Evolutionary conservation across 2,113 vertebrate genomes (phyloP), one percentile per base, ranked within the genome.

Genomic region (Atherinomorus stipes): DNA sequence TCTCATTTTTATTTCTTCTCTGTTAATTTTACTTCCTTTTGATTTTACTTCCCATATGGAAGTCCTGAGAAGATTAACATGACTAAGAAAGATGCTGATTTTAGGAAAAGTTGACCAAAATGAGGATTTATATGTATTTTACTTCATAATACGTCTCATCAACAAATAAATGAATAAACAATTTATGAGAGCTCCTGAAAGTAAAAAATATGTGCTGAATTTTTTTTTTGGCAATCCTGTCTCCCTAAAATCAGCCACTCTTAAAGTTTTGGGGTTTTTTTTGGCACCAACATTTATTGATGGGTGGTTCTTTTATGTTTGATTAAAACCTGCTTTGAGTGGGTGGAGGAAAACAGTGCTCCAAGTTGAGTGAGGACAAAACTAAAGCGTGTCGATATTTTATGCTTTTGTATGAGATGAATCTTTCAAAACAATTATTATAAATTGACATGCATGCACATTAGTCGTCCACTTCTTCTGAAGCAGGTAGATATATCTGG

Each of bases 41-140:
- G 8, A 21, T 65, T 34, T 38, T 52, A 65, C 63, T 65, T 52
- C 31, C 31, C 47, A 21, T 21, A 50, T 64, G 16, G 37, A 64
- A 25, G n/a, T 51, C 52, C 9, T 47, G 5, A 19, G 18, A 42
- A 16, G 16, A n/a, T n/a, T 18, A 28, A 26, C 34, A 15, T 37
- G 12, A 22, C 34, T 51, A 13, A 64, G 50, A 22, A 19, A 15
- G 26, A 11, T 15, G 49, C 13, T 50, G 21, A 28, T 64, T 10
- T 64, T 11, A 37, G 28, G n/a, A 23, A 64, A 64, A 50, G 50
- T 28, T 28, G 28, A 28, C 22, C 47, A 18, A 1, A 54, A 61
- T 63, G 7, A 49, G 0, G 23, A 44, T 69, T 42, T 45, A 15
- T 37, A n/a, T n/a, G n/a, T n/a, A n/a, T n/a, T n/a, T n/a, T n/a